Evolutionary conservation across 2,113 vertebrate genomes (phyloP).

Genomic region (Candoia aspera): DNA sequence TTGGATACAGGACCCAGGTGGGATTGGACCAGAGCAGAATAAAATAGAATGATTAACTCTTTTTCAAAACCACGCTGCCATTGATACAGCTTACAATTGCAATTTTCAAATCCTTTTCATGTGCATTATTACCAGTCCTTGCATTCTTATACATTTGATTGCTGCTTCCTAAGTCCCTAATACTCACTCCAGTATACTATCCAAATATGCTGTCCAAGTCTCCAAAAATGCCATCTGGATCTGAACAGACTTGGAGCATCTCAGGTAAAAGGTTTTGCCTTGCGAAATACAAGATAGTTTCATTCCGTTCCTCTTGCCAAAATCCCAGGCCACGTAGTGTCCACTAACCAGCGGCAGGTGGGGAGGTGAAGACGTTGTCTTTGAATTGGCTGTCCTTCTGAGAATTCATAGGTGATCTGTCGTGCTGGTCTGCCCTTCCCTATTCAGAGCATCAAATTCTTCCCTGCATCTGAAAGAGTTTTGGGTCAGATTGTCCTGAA

Average conservation of each 20-base stretch:
- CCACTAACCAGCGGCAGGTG: not conserved
- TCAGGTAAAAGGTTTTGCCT: not conserved
- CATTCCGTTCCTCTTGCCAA: not conserved
- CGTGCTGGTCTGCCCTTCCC: not conserved
- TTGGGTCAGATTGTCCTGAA: not conserved
- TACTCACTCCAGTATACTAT: no score
- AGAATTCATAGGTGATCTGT: not conserved
- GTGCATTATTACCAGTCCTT: no score
- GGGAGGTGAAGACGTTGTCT: not conserved
- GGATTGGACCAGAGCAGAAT: no score
- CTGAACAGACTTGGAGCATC: not conserved
- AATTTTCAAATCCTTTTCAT: no score
- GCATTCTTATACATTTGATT: no score
- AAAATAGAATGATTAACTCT: no score
- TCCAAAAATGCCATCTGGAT: not conserved
- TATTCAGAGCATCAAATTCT: not conserved
- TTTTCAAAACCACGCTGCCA: no score
- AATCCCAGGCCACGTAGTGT: not conserved
- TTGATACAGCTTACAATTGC: no score
- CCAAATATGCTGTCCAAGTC: no score
- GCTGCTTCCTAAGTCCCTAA: no score
- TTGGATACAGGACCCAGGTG: no score
- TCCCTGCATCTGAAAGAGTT: not conserved
- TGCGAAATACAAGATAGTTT: no score
- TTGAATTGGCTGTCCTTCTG: not conserved